Evolutionary conservation across 1,140 invertebrate genomes (phyloP), one percentile per base, ranked within the genome.

Genomic region (Anoplolepis gracilipes): DNA sequence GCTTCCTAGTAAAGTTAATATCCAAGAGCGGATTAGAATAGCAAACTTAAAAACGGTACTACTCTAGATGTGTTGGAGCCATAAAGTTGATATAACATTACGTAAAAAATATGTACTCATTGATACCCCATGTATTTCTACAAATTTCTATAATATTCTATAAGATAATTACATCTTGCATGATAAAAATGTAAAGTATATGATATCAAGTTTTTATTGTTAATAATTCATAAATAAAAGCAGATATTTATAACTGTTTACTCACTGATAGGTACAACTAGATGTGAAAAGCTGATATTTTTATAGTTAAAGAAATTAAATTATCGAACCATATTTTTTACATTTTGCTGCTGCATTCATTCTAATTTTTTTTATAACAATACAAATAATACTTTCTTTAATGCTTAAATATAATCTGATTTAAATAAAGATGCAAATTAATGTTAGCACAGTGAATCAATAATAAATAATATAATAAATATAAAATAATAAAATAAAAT

Each of bases 1-100:
- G n/a, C 13, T 53, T 55, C 46, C 46, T 39, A 77, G 19, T 19
- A n/a, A 25, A 28, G 65, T 30, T 70, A 70, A 81, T 70, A 72
- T 57, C 11, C 33, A 79, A 55, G 10, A 70, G 33, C 19, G 10
- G 25, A 42, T 70, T 81, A 55, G 0, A 42, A 0, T 11, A 10
- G 22, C 19, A 1, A 70, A 70, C 57, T 70, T 70, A 72, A 72
- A 59, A 59, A 79, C 1, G 5, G 28, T 59, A 13, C 16, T n/a
- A 8, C 39, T 49, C 6, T 19, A 1, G 19, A 49, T 49, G 4
- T 49, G n/a, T 73, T 53, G 30, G 7, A 42, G 8, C 6, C 22
- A 25, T 61, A 65, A 33, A 77, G 11, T 30, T 53, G 64, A 49
- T 7, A 65, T 46, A 59, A 76, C 0, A 73, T 25, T 55, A 22